Percentiles rank a stretch among this genome's conserved stretches.
phyloP scores from a whole-genome alignment of 2,113 vertebrate genomes.

The Australoheros scitulus region DNA sequence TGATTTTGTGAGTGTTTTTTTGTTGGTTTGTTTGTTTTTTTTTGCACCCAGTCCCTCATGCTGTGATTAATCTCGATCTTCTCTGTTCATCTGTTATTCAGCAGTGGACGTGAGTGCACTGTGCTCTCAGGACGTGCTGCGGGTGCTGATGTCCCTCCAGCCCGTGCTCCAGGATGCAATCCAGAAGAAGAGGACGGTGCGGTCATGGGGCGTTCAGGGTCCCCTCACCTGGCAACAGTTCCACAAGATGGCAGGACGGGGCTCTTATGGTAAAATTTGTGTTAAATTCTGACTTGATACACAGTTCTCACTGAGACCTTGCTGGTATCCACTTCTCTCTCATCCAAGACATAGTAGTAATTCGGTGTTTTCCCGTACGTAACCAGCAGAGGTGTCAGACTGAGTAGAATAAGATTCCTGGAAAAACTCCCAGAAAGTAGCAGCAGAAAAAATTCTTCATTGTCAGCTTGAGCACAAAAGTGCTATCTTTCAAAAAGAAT shows the following conservation, averaged over 20 bases:
- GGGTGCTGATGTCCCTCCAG: conserved; percentile 95
- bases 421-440: neutral
- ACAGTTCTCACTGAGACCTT: neutral
- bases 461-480: neutral
- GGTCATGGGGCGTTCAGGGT: conserved; percentile 97
- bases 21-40: neutral
- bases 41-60: too few relatives aligned
- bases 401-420: neutral
- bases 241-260: conserved; percentile 98
- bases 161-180: conserved; percentile 97
- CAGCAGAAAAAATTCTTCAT: neutral
- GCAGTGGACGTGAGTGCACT: conserved; percentile 92
- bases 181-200: conserved; percentile 95
- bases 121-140: conserved; percentile 97
- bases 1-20: too few relatives aligned
- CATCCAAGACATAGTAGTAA: accelerated
- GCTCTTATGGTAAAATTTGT: conserved; percentile 89
- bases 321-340: neutral
- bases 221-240: conserved; percentile 99
- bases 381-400: neutral
- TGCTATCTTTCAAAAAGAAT: neutral
- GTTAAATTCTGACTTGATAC: neutral
- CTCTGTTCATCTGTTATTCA: conserved; percentile 53
- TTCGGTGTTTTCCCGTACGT: neutral
- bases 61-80: neutral